Base-by-base conservation (phyloP, 2,888 invertebrate genomes). In the Entomobrya multifasciata region DNA sequence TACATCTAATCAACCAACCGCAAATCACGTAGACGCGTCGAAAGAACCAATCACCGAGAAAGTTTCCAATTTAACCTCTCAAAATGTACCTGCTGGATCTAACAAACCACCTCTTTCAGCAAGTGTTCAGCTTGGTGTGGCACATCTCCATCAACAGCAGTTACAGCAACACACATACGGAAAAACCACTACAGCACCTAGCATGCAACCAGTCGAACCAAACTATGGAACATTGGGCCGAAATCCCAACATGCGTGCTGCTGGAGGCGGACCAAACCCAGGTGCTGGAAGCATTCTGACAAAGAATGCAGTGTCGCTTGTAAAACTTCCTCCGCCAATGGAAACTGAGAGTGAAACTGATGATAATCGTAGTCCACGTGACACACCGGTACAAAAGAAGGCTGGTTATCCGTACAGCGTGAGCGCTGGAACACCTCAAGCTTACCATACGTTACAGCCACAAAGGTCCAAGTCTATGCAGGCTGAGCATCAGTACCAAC, bases 261-360 rank as follows among this genome's bases (percentile, higher is more conserved):
- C 88, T 79, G 86, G 76, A 70, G 65, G 88, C 67, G 74, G 88
- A 52, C 77, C 85, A 86, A 77, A 72, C 78, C 17, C 81, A 8
- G 76, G 77, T 20, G 13, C 72, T 11, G 77, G 78, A 17, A 89
- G 89, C 13, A 89, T 93, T 13, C 92, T 95, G 5, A 95, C 95
- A 15, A 94, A 95, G 88, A 95, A 95, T 90, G 96, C 96, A 8
- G 96, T 95, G 44, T 95, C 96, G 76, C 93, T 97, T 87, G 96
- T 96, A 13, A 96, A 96, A 92, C 93, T 97, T 81, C 97, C 97
- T 72, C 96, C 96, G 13, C 96, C 97, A 17, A 93, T 95, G 87
- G 95, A 96, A 74, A 88, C 89, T 72, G 91, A 91, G 57, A 90
- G 90, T 80, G 91, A 91, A 81, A 90, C 90, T 17, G 91, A 90